Conservation (phyloP, 2,113 vertebrate genomes). For the Drymodes brunneopygia region DNA sequence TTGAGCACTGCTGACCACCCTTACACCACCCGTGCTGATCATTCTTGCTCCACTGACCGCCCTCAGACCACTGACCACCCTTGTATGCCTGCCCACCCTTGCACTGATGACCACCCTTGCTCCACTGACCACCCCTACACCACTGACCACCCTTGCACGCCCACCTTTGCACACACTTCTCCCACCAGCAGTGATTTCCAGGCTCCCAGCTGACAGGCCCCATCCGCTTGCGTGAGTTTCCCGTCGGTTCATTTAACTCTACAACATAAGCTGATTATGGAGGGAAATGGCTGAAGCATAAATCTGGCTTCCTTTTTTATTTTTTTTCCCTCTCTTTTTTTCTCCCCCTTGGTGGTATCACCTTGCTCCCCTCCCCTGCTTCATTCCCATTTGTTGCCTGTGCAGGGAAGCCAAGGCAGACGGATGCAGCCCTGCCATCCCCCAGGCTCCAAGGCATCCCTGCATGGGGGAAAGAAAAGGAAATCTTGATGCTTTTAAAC, state of each 20-base stretch:
- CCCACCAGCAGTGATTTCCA: not conserved
- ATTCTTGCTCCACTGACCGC: rapidly evolving
- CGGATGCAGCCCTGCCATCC: rapidly evolving
- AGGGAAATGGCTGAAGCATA: slow-evolving; percentile 5
- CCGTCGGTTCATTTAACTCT: slow-evolving; percentile 26
- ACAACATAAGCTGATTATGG: slow-evolving; percentile 60
- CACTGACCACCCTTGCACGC: rapidly evolving
- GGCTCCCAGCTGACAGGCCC: not conserved
- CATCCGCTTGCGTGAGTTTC: not conserved
- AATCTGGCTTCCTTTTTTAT: not conserved
- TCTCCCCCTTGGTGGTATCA: not conserved
- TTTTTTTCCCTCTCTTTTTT: rapidly evolving
- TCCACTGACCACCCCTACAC: rapidly evolving
- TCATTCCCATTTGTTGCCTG: not conserved
- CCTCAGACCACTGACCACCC: no score
- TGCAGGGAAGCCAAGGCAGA: not conserved
- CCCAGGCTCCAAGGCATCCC: not conserved
- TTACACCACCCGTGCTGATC: not conserved
- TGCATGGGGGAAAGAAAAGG: not conserved
- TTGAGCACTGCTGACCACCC: rapidly evolving
- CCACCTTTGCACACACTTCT: not conserved
- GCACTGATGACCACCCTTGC: rapidly evolving
- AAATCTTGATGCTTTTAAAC: not conserved
- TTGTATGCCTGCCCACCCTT: rapidly evolving
- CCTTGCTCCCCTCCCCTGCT: not conserved